Evolutionary conservation across 2,888 invertebrate species (phyloP).

Genomic region (Euspilapteryx auroguttella): DNA sequence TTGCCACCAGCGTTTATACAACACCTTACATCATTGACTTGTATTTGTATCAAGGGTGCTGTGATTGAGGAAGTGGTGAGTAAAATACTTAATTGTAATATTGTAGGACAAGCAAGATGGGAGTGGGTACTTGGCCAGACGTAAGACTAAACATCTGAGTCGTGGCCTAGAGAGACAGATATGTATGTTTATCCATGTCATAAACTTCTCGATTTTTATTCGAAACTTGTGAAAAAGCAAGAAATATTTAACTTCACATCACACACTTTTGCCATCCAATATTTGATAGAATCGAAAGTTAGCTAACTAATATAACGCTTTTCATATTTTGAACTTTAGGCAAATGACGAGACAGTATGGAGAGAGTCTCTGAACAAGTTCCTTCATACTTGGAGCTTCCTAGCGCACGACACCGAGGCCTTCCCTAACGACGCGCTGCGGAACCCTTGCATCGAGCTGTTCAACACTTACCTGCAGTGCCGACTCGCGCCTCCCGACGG

Average conservation of each 20-base stretch:
- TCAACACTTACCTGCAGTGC: slow-evolving; percentile 78
- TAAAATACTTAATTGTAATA: slow-evolving; percentile 1
- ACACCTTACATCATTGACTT: slow-evolving; percentile 38
- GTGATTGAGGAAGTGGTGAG: slow-evolving; percentile 42
- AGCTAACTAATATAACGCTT: background rate
- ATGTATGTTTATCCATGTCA: too few species aligned
- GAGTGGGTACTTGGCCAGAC: too few species aligned
- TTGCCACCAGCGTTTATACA: slow-evolving; percentile 43
- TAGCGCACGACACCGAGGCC: slow-evolving; percentile 38
- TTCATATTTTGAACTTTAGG: slow-evolving; percentile 12
- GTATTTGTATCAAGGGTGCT: slow-evolving; percentile 44
- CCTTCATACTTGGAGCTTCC: slow-evolving; percentile 46
- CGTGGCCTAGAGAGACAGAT: too few species aligned
- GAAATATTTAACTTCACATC: too few species aligned
- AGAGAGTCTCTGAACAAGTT: slow-evolving; percentile 49
- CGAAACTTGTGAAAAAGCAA: too few species aligned
- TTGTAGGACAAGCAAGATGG: too few species aligned
- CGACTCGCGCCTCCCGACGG: slow-evolving; percentile 83
- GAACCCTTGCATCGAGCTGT: slow-evolving; percentile 63
- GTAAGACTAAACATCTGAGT: too few species aligned
- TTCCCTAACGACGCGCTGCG: slow-evolving; percentile 33
- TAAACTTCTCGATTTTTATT: too few species aligned
- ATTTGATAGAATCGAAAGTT: too few species aligned
- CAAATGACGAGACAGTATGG: slow-evolving; percentile 45
- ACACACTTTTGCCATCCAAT: too few species aligned